Percentiles rank a stretch among this genome's conserved stretches.
phyloP scores from a whole-genome alignment of 2,888 invertebrate species.

The Lepidonotus clava region DNA sequence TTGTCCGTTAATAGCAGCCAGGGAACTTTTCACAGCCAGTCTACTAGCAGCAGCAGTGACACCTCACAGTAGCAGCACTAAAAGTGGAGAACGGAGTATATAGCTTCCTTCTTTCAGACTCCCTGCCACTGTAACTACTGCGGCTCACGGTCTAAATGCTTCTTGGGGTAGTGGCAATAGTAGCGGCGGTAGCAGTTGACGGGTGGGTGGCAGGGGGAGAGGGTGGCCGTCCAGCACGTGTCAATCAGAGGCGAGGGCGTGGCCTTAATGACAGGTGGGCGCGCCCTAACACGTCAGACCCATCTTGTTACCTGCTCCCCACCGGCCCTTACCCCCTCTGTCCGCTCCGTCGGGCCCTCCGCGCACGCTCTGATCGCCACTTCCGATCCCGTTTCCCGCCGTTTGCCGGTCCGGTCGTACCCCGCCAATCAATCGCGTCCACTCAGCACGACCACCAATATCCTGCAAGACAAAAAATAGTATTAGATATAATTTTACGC shows the following conservation, averaged over 20 bases:
- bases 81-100: no score
- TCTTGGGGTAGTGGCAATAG: no score
- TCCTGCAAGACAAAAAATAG: slow-evolving; percentile 25
- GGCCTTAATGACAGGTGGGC: not conserved
- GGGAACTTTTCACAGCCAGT: no score
- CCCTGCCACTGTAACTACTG: no score
- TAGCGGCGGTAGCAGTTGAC: not conserved
- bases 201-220: not conserved
- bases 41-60: no score
- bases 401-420: not conserved
- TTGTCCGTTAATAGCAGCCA: no score
- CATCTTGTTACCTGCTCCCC: slow-evolving; percentile 19
- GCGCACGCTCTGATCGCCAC: slow-evolving; percentile 21
- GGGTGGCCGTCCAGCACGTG: not conserved
- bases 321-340: no score
- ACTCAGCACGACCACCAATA: not conserved
- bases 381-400: not conserved
- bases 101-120: no score
- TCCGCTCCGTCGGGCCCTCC: not conserved
- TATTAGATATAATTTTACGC: not conserved
- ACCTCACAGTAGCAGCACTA: no score
- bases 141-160: no score
- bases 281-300: slow-evolving; percentile 8
- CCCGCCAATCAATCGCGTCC: not conserved
- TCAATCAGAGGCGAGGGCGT: slow-evolving; percentile 2